Evolutionary conservation across 2,113 vertebrate genomes (phyloP).

Genomic region (Sciurus niger): DNA sequence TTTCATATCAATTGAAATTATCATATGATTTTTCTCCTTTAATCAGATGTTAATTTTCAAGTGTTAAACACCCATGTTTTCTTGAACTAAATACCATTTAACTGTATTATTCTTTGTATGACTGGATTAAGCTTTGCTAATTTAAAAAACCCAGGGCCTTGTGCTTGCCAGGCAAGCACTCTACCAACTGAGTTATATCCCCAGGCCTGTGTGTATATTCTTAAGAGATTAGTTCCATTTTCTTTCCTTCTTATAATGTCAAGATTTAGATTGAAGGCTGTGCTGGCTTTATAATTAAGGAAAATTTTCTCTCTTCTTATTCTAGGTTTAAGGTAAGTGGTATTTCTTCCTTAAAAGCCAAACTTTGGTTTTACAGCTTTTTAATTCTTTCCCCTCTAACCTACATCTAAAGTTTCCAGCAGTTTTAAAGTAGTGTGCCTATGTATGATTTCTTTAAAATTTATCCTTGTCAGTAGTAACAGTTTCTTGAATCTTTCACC

Average conservation of each 20-base stretch:
- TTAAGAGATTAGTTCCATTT: not conserved
- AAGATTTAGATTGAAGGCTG: slow-evolving; percentile 8
- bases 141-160: not conserved
- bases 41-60: slow-evolving; percentile 35
- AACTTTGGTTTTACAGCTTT: not conserved
- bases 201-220: not conserved
- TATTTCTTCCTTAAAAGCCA: not conserved
- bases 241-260: not conserved
- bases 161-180: no score
- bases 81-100: not conserved
- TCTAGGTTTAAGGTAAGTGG: not conserved
- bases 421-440: not conserved
- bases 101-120: not conserved
- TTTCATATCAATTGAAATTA: no score
- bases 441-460: not conserved
- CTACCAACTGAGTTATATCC: no score
- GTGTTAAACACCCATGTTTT: not conserved
- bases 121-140: not conserved
- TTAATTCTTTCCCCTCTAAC: not conserved
- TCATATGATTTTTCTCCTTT: no score
- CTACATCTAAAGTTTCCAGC: not conserved
- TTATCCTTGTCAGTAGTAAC: not conserved
- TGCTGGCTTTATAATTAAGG: not conserved
- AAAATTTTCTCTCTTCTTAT: not conserved
- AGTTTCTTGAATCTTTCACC: not conserved